These are phyloP conservation scores for Scolopax bukidnonensis DNA, from an alignment of 2,797 vertebrate genomes.

Conservation along the genomic window DNA sequence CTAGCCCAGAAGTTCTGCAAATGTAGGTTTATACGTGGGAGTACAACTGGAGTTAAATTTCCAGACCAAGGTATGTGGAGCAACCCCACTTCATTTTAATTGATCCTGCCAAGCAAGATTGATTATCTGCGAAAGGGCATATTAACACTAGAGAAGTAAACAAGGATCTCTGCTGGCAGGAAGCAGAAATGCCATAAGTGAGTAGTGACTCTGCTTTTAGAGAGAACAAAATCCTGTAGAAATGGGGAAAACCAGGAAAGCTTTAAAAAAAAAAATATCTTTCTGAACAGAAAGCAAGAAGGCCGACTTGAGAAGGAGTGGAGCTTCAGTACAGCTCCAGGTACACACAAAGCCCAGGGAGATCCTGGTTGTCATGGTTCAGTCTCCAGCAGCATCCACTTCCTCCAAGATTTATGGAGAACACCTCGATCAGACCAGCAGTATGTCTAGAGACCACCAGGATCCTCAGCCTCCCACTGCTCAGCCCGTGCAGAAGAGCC, in stretches of 20 bases:
- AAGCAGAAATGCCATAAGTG: neutral
- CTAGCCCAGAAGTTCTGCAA: neutral
- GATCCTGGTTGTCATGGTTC: accelerated
- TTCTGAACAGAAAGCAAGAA: neutral
- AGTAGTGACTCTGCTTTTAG: neutral
- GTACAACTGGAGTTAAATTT: neutral
- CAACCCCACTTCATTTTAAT: slow-evolving; percentile 41
- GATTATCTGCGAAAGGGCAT: slow-evolving; percentile 43
- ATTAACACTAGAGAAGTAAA: slow-evolving; percentile 30
- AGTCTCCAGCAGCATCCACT: accelerated
- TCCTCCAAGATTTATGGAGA: neutral
- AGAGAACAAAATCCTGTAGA: neutral
- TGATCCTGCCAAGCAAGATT: slow-evolving; percentile 55
- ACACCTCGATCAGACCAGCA: accelerated
- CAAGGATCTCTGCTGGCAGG: slow-evolving; percentile 3
- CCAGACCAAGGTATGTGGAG: neutral
- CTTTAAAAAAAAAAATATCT: neutral
- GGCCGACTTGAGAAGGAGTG: neutral
- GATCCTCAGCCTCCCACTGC: accelerated
- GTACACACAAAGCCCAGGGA: neutral
- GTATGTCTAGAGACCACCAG: accelerated
- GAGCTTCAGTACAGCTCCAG: neutral
- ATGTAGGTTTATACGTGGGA: neutral
- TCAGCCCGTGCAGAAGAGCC: accelerated
- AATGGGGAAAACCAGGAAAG: neutral